A percentile compares a stretch with the other conserved stretches of the same genome.
Conservation (phyloP, 2,888 invertebrate species). For the Sminthurides aquaticus region DNA sequence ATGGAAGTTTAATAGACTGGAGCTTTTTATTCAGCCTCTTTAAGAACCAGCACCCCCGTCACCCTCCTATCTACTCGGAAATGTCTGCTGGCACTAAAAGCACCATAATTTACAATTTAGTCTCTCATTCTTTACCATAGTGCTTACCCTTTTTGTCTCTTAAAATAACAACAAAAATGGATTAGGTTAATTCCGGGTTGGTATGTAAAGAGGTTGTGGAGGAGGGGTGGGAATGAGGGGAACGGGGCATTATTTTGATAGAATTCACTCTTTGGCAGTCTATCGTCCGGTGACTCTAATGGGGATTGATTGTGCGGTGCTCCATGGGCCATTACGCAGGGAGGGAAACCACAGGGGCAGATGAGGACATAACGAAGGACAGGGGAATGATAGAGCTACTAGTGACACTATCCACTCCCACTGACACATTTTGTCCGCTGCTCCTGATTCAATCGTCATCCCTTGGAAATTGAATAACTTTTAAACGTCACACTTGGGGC, state of each 20-base stretch:
- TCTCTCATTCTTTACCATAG: slow-evolving; percentile 5
- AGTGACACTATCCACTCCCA: no score
- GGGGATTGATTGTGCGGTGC: background rate
- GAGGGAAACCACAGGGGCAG: background rate
- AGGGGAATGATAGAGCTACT: no score
- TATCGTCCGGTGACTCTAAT: background rate
- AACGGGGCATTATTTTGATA: no score
- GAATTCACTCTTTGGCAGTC: no score
- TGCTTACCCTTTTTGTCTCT: slow-evolving; percentile 3
- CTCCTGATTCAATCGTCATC: no score
- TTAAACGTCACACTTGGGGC: no score
- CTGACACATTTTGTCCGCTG: no score
- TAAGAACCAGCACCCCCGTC: background rate
- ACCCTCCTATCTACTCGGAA: no score
- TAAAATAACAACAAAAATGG: slow-evolving; percentile 12
- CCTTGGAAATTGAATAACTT: no score
- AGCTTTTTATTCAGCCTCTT: background rate
- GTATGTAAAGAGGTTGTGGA: background rate
- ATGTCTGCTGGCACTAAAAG: slow-evolving; percentile 9
- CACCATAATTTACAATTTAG: slow-evolving; percentile 17
- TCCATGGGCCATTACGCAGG: background rate
- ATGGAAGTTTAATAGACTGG: background rate
- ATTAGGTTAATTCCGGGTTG: slow-evolving; percentile 4
- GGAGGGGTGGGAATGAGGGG: background rate
- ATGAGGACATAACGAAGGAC: no score